phyloP scores from a whole-genome alignment of 2,888 invertebrate species.

The Morinoia aosen region DNA sequence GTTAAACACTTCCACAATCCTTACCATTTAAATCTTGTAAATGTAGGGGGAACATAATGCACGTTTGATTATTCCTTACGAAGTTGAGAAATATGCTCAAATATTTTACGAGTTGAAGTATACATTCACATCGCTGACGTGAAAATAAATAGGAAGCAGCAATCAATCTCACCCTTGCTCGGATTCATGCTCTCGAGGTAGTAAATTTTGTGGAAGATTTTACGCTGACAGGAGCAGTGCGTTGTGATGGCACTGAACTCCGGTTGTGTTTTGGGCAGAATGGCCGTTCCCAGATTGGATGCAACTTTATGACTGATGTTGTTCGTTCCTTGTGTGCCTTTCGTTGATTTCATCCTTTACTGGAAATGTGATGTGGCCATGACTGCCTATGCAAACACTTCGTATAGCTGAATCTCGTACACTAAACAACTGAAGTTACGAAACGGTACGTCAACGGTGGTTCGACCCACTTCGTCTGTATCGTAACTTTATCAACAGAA shows the following conservation, averaged over 20 bases:
- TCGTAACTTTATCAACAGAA: too few species aligned
- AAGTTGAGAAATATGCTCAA: neutral
- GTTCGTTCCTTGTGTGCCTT: neutral
- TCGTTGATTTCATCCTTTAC: neutral
- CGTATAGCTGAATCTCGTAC: too few species aligned
- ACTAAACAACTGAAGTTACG: too few species aligned
- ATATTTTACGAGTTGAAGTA: neutral
- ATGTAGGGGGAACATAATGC: neutral
- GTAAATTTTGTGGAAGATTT: neutral
- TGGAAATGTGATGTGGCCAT: too few species aligned
- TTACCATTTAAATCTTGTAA: neutral
- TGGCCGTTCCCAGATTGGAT: neutral
- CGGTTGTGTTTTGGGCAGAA: neutral
- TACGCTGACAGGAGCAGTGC: neutral
- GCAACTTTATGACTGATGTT: neutral
- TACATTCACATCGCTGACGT: neutral
- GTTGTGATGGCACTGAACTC: neutral
- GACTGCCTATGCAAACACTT: too few species aligned
- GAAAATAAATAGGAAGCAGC: neutral
- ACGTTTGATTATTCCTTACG: too few species aligned
- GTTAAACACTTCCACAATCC: neutral
- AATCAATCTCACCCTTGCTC: neutral
- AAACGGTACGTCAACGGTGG: too few species aligned
- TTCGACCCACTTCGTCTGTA: too few species aligned
- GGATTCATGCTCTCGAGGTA: neutral